phyloP scores from a whole-genome alignment of 2,113 vertebrate genomes.

The Prionailurus bengalensis region DNA sequence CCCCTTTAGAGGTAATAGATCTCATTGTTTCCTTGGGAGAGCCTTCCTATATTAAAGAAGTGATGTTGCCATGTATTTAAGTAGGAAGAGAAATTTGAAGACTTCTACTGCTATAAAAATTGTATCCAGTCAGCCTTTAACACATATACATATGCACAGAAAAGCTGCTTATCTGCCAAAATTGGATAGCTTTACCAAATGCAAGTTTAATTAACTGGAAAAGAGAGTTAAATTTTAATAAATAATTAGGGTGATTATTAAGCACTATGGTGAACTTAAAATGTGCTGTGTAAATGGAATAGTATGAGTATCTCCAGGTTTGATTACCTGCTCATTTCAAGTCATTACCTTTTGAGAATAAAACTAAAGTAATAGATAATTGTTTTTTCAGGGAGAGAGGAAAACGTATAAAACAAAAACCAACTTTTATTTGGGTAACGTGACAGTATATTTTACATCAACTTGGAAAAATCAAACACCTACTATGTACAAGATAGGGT shows the following conservation, averaged over 20 bases:
- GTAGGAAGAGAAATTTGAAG: slow-evolving; percentile 29
- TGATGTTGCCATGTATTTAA: background rate
- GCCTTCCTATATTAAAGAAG: background rate
- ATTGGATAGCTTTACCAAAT: slow-evolving; percentile 57
- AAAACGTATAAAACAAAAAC: background rate
- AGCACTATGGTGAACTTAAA: slow-evolving; percentile 10
- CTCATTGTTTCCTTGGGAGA: slow-evolving; percentile 5
- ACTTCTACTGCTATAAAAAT: background rate
- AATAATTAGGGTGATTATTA: slow-evolving; percentile 64
- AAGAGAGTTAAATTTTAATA: slow-evolving; percentile 70
- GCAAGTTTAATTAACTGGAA: slow-evolving; percentile 72
- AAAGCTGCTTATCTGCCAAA: slow-evolving; percentile 57
- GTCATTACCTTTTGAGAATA: slow-evolving; percentile 50
- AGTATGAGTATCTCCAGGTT: background rate
- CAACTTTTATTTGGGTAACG: background rate
- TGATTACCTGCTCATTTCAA: background rate
- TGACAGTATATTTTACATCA: background rate
- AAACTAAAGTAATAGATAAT: background rate
- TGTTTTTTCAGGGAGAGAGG: slow-evolving; percentile 1
- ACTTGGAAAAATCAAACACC: background rate
- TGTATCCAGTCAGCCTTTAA: slow-evolving; percentile 18
- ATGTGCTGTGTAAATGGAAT: background rate
- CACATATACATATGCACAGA: background rate
- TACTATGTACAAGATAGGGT: background rate
- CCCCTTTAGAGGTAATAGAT: slow-evolving; percentile 40